A percentile compares a stretch with the other conserved stretches of the same genome.
phyloP scores from a whole-genome alignment of 2,797 vertebrate species.

The Characodon lateralis region DNA sequence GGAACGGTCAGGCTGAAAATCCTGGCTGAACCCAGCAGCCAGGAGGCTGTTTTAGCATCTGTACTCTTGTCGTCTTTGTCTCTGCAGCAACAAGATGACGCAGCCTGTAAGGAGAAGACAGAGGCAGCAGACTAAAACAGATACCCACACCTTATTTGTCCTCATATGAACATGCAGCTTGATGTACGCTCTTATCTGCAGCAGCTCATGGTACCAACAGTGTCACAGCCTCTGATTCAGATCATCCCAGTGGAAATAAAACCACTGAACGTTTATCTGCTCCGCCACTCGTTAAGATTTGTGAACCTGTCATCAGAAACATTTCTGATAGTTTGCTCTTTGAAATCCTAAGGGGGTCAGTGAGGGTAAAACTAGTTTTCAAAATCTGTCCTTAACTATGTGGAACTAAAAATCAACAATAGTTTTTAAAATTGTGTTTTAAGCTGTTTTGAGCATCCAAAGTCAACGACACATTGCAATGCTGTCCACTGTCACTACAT shows the following conservation, averaged over 20 bases:
- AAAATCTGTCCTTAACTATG: background rate
- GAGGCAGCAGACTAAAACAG: constrained; percentile 24
- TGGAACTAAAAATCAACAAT: background rate
- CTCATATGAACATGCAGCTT: constrained; percentile 14
- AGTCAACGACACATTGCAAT: no score
- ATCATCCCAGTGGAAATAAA: constrained; percentile 44
- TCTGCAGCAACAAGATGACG: constrained; percentile 20
- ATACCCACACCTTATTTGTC: constrained; percentile 38
- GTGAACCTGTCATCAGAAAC: constrained; percentile 20
- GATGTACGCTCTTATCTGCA: constrained; percentile 18
- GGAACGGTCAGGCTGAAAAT: constrained; percentile 59
- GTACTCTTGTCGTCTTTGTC: constrained; percentile 31
- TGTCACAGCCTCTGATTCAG: constrained; percentile 18
- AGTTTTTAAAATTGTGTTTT: background rate
- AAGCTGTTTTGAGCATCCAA: background rate
- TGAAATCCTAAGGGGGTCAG: background rate
- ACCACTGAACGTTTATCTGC: constrained; percentile 34
- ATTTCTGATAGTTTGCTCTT: constrained; percentile 18
- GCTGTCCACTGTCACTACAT: no score
- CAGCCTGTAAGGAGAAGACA: constrained; percentile 25
- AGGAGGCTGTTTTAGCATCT: constrained; percentile 7
- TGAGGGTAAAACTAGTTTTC: background rate
- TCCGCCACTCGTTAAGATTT: background rate
- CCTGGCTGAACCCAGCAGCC: constrained; percentile 26
- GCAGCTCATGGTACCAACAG: constrained; percentile 10